phyloP scores from a whole-genome alignment of 2,888 invertebrate species.

The Acleris laterana region DNA sequence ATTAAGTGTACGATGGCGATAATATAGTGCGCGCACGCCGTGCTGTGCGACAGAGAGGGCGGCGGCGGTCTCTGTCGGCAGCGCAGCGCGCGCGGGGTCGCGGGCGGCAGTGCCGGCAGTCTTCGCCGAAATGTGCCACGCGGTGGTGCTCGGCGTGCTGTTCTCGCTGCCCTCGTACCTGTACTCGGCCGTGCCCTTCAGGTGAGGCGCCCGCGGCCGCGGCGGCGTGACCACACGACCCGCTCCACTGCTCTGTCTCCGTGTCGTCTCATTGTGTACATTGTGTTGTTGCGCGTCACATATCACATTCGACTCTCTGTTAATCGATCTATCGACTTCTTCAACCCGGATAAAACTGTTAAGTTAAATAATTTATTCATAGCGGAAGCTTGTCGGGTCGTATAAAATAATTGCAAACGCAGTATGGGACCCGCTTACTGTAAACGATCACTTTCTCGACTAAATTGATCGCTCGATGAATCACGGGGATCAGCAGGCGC shows the following conservation, averaged over 20 bases:
- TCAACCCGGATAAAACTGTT: neutral
- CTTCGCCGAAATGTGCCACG: slow-evolving; percentile 71
- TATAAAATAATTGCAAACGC: slow-evolving; percentile 9
- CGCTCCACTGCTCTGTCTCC: slow-evolving; percentile 16
- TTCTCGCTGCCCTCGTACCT: slow-evolving; percentile 76
- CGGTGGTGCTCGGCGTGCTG: slow-evolving; percentile 75
- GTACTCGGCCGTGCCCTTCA: slow-evolving; percentile 76
- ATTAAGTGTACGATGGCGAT: slow-evolving; percentile 19
- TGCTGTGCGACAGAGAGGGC: slow-evolving; percentile 17
- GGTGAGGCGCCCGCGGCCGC: slow-evolving; percentile 58
- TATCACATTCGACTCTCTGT: neutral
- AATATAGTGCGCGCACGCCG: slow-evolving; percentile 28
- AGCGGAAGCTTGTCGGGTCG: slow-evolving; percentile 19
- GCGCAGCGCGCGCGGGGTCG: slow-evolving; percentile 1
- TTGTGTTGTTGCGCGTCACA: neutral
- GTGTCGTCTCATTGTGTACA: neutral
- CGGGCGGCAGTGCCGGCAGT: slow-evolving; percentile 44
- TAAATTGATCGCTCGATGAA: slow-evolving; percentile 32
- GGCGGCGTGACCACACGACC: slow-evolving; percentile 20
- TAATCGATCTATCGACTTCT: neutral
- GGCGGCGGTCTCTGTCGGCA: neutral
- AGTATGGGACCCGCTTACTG: slow-evolving; percentile 23
- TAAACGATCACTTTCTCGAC: slow-evolving; percentile 26
- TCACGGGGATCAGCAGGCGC: slow-evolving; percentile 22
- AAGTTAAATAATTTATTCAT: neutral